Base-by-base conservation (phyloP, 2,888 invertebrate genomes). In the Drosophila villosipedis region DNA sequence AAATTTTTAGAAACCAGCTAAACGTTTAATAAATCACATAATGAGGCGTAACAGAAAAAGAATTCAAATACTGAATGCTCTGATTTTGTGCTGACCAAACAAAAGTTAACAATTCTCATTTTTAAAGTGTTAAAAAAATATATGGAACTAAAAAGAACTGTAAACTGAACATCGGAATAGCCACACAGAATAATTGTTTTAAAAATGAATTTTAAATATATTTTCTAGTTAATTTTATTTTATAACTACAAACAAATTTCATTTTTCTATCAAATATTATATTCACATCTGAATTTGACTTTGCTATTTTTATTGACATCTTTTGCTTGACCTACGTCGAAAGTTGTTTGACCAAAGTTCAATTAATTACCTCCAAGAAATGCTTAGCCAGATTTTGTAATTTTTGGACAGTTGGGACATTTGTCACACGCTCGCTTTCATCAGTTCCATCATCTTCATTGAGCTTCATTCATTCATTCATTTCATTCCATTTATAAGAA, bases 371-470 rank as follows among this genome's bases (percentile, higher is more conserved):
- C 65, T 59, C 33, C 59, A 68, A 64, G 72, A 68, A 75, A 73
- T 82, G 59, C 61, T 74, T 57, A 28, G 59, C 62, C 54, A 71
- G 76, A 80, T 85, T 84, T 81, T 72, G 68, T 73, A 86, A 79
- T 84, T 74, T 82, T 80, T 76, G 82, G 64, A 71, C 75, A 69
- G 80, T 63, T 65, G 55, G 61, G 59, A 81, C 86, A 86, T 85
- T 88, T 84, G 84, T 84, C 84, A 89, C 84, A 89, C 87, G 89
- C 82, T 82, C 70, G 83, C 85, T 85, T 85, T 89, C 85, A 86
- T 82, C 84, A 89, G 87, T 64, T 89, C 80, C 82, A 84, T 82
- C 82, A 84, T 73, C 83, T 65, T 65, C 83, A 60, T 52, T 73
- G 62, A 62, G 67, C 62, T 63, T 37, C 37, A 19, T 54, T 58